Evolutionary conservation across 1,140 invertebrate genomes (phyloP).

Genomic region (Hormaphis cornu): DNA sequence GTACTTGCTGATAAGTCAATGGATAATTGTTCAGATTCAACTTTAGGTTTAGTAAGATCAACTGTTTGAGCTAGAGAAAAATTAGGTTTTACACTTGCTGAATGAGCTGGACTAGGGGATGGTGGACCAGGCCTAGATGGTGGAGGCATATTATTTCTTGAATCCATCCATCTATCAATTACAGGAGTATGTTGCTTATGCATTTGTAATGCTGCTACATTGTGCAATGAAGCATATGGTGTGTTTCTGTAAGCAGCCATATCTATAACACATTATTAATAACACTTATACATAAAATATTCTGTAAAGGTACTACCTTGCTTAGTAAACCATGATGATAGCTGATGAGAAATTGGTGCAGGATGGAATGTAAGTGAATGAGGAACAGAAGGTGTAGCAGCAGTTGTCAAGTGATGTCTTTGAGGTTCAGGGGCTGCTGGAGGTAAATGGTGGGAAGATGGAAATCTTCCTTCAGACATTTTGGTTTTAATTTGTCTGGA

Average conservation of each 20-base stretch:
- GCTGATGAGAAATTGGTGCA: conserved; percentile 18
- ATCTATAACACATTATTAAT: conserved; percentile 17
- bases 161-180: conserved; percentile 27
- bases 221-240: conserved; percentile 22
- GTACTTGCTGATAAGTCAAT: conserved; percentile 25
- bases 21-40: conserved; percentile 29
- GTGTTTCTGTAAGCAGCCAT: conserved; percentile 26
- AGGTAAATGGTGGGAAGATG: conserved; percentile 30
- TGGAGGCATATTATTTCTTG: conserved; percentile 29
- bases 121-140: conserved; percentile 21
- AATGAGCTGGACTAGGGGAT: conserved; percentile 26
- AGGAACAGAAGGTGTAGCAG: conserved; percentile 17
- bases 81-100: background rate
- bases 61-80: background rate
- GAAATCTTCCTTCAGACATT: conserved; percentile 32
- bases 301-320: conserved; percentile 19
- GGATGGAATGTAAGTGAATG: conserved; percentile 29
- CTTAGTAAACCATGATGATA: conserved; percentile 30
- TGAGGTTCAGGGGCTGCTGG: conserved; percentile 17
- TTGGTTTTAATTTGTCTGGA: conserved; percentile 19
- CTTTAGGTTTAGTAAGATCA: conserved; percentile 27
- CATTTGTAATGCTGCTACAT: conserved; percentile 2
- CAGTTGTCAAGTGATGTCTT: conserved; percentile 21
- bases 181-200: conserved; percentile 24
- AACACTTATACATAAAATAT: background rate